Base-by-base conservation (phyloP, 2,888 invertebrate genomes). In the Drosophila neonasuta region DNA sequence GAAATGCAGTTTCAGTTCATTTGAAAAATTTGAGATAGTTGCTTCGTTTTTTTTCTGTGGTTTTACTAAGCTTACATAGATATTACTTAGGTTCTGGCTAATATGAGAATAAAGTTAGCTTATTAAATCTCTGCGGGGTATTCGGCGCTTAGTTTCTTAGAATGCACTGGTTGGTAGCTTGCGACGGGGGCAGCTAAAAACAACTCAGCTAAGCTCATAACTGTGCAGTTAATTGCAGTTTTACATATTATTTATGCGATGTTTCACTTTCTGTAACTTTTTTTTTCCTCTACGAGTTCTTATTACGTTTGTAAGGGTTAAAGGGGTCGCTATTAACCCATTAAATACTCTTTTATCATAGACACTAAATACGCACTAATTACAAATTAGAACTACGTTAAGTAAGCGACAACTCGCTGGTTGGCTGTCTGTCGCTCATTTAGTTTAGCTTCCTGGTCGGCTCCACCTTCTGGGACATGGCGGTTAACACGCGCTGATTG, bases 401-500 rank as follows among this genome's bases (percentile, higher is more conserved):
- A n/a, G 36, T n/a, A 24, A 24, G 39, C 39, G 39, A 41, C 15
- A 41, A 41, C 8, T 41, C 36, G 36, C 34, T 34, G 11, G 10
- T 4, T 39, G 20, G 20, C 20, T 20, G 20, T 20, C 20, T 39
- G 36, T 39, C 36, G 36, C 13, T 8, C 2, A 29, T 80, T 87
- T 86, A 71, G 68, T 74, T 74, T 45, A 80, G 82, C 75, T 88
- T 89, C 48, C 94, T 91, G 77, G 93, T 92, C 64, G 94, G 94
- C 90, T 96, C 96, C 83, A 95, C 91, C 90, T 94, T 94, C 89
- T 95, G 95, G n/a, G 96, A 96, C 90, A 96, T 92, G 85, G 94
- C 94, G 67, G 95, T 95, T 61, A 96, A 91, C 50, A 94, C 92
- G 80, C 95, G 92, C 89, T 96, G 96, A 92, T 96, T 95, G 92